phyloP scores from a whole-genome alignment of 1,140 invertebrate species.

The Scaptomyza pallida region DNA sequence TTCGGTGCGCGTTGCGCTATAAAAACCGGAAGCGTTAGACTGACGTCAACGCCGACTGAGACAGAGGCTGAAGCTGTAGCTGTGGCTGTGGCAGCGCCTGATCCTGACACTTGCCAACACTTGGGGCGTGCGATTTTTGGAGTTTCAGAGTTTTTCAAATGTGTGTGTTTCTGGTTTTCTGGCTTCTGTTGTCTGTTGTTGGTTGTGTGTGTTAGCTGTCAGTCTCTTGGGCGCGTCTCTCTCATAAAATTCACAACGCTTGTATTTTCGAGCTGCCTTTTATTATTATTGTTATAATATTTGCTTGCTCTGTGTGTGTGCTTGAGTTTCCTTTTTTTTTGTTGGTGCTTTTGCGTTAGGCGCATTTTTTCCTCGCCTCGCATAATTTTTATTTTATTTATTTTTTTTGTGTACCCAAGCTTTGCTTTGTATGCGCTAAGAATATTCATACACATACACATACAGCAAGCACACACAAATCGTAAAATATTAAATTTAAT shows the following conservation, averaged over 20 bases:
- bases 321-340: too few species aligned
- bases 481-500: conserved; percentile 83
- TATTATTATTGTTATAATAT: conserved; percentile 81
- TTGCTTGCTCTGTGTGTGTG: conserved; percentile 34
- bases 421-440: conserved; percentile 41
- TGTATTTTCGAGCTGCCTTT: conserved; percentile 67
- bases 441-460: conserved; percentile 32
- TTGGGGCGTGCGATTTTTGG: conserved; percentile 64
- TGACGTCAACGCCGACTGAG: conserved; percentile 33
- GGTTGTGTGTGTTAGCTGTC: conserved; percentile 1
- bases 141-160: conserved; percentile 52
- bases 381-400: conserved; percentile 53
- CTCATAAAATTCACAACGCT: conserved; percentile 65
- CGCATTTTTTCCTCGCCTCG: conserved; percentile 50
- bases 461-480: conserved; percentile 65
- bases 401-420: conserved; percentile 52
- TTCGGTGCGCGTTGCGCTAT: conserved; percentile 47
- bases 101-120: conserved; percentile 81
- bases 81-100: conserved; percentile 47
- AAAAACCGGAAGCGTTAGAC: conserved; percentile 76
- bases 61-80: background rate
- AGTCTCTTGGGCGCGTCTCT: conserved; percentile 55
- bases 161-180: conserved; percentile 22
- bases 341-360: conserved; percentile 72
- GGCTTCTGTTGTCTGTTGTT: conserved; percentile 16